A percentile compares a stretch with the other conserved stretches of the same genome.
These are phyloP conservation scores for Arremon aurantiirostris DNA, from an alignment of 2,797 vertebrate species.

Conservation along the genomic window DNA sequence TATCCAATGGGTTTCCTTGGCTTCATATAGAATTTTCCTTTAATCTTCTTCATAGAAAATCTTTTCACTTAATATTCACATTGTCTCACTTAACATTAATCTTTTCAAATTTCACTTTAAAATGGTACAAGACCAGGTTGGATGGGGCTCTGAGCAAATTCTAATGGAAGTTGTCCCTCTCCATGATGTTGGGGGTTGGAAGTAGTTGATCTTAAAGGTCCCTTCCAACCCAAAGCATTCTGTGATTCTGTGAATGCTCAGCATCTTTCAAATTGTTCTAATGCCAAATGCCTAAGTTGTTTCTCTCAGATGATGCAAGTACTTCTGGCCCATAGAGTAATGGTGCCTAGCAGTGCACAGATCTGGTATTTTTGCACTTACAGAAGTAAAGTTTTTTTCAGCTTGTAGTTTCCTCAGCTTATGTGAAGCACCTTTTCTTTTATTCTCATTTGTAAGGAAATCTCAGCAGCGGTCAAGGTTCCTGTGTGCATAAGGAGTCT, in stretches of 20 bases:
- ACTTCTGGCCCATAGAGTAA: not conserved
- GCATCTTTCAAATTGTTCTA: not conserved
- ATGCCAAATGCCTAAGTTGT: not conserved
- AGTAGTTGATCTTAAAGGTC: not conserved
- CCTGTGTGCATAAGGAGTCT: not conserved
- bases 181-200: fast-evolving
- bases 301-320: not conserved
- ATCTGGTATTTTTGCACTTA: not conserved
- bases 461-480: not conserved
- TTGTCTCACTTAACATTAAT: not conserved
- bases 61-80: not conserved
- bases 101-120: not conserved
- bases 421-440: not conserved
- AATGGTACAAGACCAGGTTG: not conserved
- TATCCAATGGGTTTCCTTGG: not conserved
- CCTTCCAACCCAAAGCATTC: not conserved
- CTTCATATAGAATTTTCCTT: not conserved
- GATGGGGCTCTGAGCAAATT: not conserved
- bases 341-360: not conserved
- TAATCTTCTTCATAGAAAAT: not conserved
- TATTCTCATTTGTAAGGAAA: not conserved
- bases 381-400: not conserved
- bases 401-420: not conserved
- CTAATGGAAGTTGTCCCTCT: not conserved
- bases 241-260: not conserved